Conservation (phyloP, 2,888 invertebrate species). For the Phytoseiulus persimilis region DNA sequence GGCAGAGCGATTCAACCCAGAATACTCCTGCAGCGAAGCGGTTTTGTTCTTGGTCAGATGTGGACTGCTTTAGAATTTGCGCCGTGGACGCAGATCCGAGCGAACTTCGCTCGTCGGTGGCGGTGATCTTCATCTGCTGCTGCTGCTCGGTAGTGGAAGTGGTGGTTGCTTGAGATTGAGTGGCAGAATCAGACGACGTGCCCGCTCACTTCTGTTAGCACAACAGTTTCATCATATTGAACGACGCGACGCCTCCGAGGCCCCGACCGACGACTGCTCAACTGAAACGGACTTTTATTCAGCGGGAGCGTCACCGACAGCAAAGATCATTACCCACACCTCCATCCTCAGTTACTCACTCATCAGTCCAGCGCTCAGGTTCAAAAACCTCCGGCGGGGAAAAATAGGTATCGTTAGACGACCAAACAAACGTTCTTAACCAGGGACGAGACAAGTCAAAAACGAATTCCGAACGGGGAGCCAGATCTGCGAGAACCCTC, state of each 20-base stretch:
- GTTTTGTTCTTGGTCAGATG: background rate
- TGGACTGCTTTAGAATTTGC: background rate
- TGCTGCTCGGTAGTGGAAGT: background rate
- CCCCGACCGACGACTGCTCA: background rate
- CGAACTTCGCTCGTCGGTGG: too few relatives aligned
- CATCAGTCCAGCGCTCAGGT: background rate
- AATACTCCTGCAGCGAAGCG: background rate
- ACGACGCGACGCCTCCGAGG: slow-evolving; percentile 5
- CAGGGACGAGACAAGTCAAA: too few relatives aligned
- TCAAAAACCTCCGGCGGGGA: background rate
- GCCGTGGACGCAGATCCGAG: background rate
- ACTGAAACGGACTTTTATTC: background rate
- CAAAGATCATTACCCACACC: background rate
- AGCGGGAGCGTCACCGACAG: background rate
- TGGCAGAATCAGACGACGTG: background rate
- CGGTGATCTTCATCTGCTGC: background rate
- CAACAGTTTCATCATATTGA: background rate
- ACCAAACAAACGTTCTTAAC: background rate
- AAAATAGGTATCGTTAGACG: background rate
- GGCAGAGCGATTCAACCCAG: background rate
- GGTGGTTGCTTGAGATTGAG: background rate
- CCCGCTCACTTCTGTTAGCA: background rate
- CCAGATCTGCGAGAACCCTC: too few relatives aligned
- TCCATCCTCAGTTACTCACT: background rate
- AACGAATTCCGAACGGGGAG: too few relatives aligned